Evolutionary conservation across 2,113 vertebrate species (phyloP), one percentile per base, ranked within the genome.

Genomic region (Dissostichus mawsoni): DNA sequence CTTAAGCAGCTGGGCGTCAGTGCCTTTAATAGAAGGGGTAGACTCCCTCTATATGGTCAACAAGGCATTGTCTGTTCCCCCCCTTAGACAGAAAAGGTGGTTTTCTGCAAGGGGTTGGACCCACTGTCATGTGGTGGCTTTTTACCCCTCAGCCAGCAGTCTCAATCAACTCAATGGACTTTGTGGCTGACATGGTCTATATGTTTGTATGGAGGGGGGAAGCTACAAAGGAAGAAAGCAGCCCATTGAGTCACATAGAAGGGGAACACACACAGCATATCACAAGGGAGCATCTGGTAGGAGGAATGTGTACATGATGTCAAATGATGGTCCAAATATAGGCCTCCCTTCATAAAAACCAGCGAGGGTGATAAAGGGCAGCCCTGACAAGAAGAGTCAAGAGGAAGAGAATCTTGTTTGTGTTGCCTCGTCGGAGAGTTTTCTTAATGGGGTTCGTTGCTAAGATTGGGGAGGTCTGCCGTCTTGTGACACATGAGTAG

Each of bases 1-100:
- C 91, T 93, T 90, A 94, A 95, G 94, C 95, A 95, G 95, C 94
- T 95, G 94, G 95, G 92, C 83, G 89, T 94, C 92, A 94, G 83
- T 91, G 87, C 83, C 87, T 90, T 94, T 93, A 94, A 94, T 93
- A 90, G 90, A 89, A 87, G 68, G 88, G 91, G 89, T 87, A 92
- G 90, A 90, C 91, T 92, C 94, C 93, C 91, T 91, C 90, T 88
- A 84, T 87, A 91, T 76, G 53, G 73, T 72, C 86, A 88, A 94
- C 95, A 95, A 95, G 93, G 93, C 92, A 94, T 93, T 94, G 93
- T 94, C 94, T 94, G 93, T 95, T 89, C 67, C 89, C 78, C 85
- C 81, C 66, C 59, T 79, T 33, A 62, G 77, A 91, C 82, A 88
- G 89, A 88, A 92, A 94, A 94, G 92, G 94, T 94, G 92, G 90